phyloP scores from a whole-genome alignment of 2,113 vertebrate genomes.

The Clarias magur region DNA sequence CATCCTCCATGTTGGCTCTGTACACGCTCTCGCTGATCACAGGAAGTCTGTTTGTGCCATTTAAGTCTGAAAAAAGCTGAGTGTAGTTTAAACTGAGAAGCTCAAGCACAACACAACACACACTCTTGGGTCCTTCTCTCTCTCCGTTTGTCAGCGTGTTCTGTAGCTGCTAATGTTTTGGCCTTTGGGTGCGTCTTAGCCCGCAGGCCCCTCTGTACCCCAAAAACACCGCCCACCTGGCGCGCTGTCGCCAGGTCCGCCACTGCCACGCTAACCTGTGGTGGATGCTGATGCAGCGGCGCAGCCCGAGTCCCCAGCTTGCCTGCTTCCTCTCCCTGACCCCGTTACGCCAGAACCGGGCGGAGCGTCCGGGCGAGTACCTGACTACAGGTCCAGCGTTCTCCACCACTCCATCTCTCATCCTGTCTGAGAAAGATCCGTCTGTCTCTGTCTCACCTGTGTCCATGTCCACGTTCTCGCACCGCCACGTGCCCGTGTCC shows the following conservation, averaged over 20 bases:
- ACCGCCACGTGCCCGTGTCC: slow-evolving; percentile 17
- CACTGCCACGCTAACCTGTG: slow-evolving; percentile 66
- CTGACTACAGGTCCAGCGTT: not conserved
- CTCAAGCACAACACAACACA: not conserved
- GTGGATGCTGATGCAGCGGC: not conserved
- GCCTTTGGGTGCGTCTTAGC: slow-evolving; percentile 34
- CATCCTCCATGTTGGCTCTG: not conserved
- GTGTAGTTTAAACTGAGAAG: not conserved
- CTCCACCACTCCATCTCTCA: slow-evolving; percentile 14
- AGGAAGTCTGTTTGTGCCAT: slow-evolving; percentile 2
- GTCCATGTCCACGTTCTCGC: slow-evolving; percentile 30
- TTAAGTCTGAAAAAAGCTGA: slow-evolving; percentile 9
- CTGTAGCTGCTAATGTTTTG: not conserved
- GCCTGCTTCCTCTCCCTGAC: not conserved
- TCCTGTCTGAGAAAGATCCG: not conserved
- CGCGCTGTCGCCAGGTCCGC: slow-evolving; percentile 70
- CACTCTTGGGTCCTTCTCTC: not conserved
- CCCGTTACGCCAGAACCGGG: not conserved
- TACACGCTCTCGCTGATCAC: not conserved
- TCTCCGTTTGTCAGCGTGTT: not conserved
- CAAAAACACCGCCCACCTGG: slow-evolving; percentile 59
- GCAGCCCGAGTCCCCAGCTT: not conserved
- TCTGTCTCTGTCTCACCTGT: not conserved
- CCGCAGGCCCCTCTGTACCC: slow-evolving; percentile 47
- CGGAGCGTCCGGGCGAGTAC: not conserved